Evolutionary conservation across 2,113 vertebrate species (phyloP).

Genomic region (Nyctibius bracteatus): DNA sequence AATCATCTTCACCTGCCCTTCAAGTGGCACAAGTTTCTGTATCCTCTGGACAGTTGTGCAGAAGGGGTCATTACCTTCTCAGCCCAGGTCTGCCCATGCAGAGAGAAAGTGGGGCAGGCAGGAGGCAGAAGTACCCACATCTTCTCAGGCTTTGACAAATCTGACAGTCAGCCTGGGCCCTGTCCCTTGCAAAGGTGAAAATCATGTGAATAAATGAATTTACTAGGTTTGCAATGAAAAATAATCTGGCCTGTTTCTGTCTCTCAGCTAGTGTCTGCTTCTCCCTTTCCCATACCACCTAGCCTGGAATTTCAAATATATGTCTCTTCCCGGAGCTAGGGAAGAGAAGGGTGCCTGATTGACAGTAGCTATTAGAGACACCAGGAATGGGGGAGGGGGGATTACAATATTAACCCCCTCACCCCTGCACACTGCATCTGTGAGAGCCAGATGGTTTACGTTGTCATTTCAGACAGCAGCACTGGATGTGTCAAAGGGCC

Average conservation of each 20-base stretch:
- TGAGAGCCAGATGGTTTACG: slow-evolving; percentile 41
- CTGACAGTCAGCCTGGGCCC: background rate
- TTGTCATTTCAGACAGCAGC: slow-evolving; percentile 28
- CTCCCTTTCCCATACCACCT: background rate
- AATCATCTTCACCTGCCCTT: background rate
- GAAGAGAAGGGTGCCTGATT: slow-evolving; percentile 17
- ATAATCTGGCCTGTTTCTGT: background rate
- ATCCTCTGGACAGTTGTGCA: background rate
- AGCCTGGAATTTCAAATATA: background rate
- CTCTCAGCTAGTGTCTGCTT: background rate
- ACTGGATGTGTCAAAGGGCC: background rate
- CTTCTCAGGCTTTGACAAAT: background rate
- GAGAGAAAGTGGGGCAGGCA: background rate
- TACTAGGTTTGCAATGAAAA: background rate
- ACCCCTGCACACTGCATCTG: background rate
- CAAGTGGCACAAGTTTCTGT: background rate
- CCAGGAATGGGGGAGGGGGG: background rate
- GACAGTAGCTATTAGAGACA: slow-evolving; percentile 14
- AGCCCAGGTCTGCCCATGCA: background rate
- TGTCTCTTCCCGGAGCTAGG: background rate
- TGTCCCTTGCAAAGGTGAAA: background rate
- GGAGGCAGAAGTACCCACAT: background rate
- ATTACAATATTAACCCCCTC: background rate
- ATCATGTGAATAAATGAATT: background rate
- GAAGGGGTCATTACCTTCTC: background rate